Base-by-base conservation (phyloP, 2,797 vertebrate species). In the Gorsachius magnificus region DNA sequence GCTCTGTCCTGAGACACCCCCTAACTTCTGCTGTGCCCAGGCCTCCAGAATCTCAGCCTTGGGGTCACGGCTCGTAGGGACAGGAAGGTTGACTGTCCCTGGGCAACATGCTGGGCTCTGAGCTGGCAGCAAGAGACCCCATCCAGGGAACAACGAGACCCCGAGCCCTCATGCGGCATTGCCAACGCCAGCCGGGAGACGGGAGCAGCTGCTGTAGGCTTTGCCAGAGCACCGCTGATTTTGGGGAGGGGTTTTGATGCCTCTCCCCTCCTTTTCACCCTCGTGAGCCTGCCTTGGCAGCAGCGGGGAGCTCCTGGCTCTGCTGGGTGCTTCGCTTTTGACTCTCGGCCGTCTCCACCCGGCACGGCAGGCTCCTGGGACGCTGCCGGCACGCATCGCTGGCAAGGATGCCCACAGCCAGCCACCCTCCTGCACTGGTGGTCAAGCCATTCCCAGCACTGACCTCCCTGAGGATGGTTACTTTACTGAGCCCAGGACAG, bases 151-250 rank as follows among this genome's bases (percentile, higher is more conserved):
- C 8, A 19, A 13, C 1, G 4, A 29, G 56, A 70, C 1, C 6
- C 38, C 2, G 1, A 72, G 31, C n/a, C 36, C n/a, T 41, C n/a
- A 22, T 18, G 24, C 45, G 24, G 36, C 33, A 45, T 41, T 0
- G 1, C 1, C 0, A 77, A 56, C 1, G 0, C 43, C 50, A 53
- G 41, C 14, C 26, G 35, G 64, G 53, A 68, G 58, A 26, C 12
- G 22, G 63, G n/a, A 91, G 38, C 61, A 79, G 70, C 50, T 56
- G 17, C 41, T 0, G 0, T 9, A 45, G 35, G 66, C 31, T 89
- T 88, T 80, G 57, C 38, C 60, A 87, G 35, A 63, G 29, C 53
- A 81, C 2, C 3, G 3, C 3, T 20, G 48, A 46, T 58, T 83
- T 41, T n/a, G 31, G 33, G 63, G 15, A 84, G 13, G 14, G 35